These are phyloP conservation scores for Urocynchramus pylzowi DNA, from an alignment of 2,113 vertebrate genomes.

Conservation along the genomic window DNA sequence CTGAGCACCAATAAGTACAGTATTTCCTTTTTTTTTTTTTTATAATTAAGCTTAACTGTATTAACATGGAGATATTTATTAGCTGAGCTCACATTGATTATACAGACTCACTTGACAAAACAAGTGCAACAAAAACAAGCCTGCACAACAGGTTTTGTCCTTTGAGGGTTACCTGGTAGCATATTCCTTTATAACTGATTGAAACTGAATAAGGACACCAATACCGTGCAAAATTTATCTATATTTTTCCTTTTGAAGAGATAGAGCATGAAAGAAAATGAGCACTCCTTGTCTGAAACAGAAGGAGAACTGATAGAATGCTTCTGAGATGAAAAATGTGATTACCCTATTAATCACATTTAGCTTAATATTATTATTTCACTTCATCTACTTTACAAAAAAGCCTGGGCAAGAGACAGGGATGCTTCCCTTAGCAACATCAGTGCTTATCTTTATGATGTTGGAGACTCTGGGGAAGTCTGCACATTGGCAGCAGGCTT, in stretches of 20 bases:
- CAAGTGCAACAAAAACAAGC: neutral
- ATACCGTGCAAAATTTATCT: neutral
- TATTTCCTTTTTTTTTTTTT: neutral
- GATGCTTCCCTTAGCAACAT: neutral
- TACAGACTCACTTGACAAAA: neutral
- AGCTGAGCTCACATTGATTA: neutral
- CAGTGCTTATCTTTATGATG: neutral
- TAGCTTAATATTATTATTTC: constrained; percentile 25
- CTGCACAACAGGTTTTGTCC: neutral
- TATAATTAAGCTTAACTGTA: neutral
- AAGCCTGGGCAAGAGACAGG: neutral
- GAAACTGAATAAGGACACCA: neutral
- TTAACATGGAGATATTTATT: neutral
- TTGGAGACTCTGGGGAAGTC: neutral
- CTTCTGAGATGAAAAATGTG: neutral
- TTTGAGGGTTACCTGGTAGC: neutral
- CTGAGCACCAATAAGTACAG: neutral
- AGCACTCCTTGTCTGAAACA: neutral
- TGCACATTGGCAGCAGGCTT: neutral
- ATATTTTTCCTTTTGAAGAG: neutral
- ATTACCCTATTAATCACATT: constrained; percentile 42
- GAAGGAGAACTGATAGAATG: neutral
- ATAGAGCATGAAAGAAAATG: neutral
- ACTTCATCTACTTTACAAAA: neutral
- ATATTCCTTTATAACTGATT: neutral